Percentiles rank a stretch among this genome's conserved stretches.
phyloP scores from a whole-genome alignment of 2,888 invertebrate species.

The Heliothis peltigera region DNA sequence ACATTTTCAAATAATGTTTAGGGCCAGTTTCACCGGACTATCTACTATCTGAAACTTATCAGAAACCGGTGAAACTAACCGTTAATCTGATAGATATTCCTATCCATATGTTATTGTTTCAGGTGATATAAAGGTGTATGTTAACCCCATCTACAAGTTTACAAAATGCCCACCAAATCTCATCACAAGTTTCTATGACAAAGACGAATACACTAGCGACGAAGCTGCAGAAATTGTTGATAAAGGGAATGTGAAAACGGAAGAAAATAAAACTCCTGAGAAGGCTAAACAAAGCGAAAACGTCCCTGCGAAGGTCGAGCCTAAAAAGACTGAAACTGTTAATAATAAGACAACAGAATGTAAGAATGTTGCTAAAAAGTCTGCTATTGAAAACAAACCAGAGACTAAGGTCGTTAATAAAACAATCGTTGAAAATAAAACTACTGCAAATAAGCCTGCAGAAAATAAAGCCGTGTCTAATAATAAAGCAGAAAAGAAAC shows the following conservation, averaged over 20 bases:
- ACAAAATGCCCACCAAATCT: constrained; percentile 73
- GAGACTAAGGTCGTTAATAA: constrained; percentile 7
- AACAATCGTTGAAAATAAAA: neutral
- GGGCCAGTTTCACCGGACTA: no score
- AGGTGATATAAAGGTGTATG: constrained; percentile 74
- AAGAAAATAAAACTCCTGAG: neutral
- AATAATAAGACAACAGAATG: neutral
- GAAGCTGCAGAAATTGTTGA: constrained; percentile 19
- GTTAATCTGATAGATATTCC: neutral
- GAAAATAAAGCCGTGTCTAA: neutral
- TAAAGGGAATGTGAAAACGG: constrained; percentile 14
- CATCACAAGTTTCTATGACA: constrained; percentile 65
- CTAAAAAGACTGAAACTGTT: constrained; percentile 10
- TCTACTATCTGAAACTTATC: no score
- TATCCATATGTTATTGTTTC: constrained; percentile 55
- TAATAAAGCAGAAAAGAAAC: constrained; percentile 3
- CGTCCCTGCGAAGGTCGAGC: constrained; percentile 10
- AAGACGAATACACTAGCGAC: constrained; percentile 31
- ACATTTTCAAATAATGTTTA: no score
- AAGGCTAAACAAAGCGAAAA: constrained; percentile 29
- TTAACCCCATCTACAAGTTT: constrained; percentile 76
- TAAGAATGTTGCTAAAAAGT: neutral
- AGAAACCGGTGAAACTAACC: no score
- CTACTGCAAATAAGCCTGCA: constrained; percentile 10
- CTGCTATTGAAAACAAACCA: neutral